Evolutionary conservation across 2,888 invertebrate genomes (phyloP).

Genomic region (Dascillus cervinus): DNA sequence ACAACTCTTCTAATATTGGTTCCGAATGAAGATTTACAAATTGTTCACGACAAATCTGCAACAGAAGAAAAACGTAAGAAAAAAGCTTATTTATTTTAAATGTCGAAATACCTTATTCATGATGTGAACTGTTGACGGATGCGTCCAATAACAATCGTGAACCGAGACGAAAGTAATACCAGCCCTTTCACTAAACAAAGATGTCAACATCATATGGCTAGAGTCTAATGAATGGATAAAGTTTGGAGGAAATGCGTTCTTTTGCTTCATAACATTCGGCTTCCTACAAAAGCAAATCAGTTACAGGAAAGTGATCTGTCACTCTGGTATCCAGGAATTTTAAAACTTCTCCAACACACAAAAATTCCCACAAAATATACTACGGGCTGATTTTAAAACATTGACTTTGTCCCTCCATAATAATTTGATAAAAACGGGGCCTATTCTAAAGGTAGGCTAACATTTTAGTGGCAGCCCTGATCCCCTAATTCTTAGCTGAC

Average conservation of each 20-base stretch:
- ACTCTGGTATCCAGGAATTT: too few species aligned
- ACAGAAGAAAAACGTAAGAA: conserved; percentile 22
- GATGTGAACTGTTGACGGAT: conserved; percentile 73
- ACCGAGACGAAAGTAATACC: conserved; percentile 92
- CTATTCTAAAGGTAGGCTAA: too few species aligned
- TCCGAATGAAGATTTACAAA: conserved; percentile 93
- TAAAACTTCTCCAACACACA: too few species aligned
- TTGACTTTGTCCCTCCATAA: too few species aligned
- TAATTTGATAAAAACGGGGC: too few species aligned
- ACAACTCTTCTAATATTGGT: conserved; percentile 83
- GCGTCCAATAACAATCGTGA: conserved; percentile 99
- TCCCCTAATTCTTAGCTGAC: too few species aligned
- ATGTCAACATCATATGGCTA: conserved; percentile 98
- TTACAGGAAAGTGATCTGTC: neutral
- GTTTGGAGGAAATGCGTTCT: conserved; percentile 98
- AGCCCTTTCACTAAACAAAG: conserved; percentile 72
- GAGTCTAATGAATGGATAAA: conserved; percentile 98
- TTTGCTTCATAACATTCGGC: conserved; percentile 82
- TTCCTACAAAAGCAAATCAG: conserved; percentile 44
- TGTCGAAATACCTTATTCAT: conserved; percentile 76
- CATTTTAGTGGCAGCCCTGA: too few species aligned
- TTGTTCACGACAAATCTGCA: conserved; percentile 90
- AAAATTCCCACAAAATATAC: too few species aligned
- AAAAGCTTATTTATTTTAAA: too few species aligned
- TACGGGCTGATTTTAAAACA: too few species aligned